Evolutionary conservation across 2,113 vertebrate genomes (phyloP).

Genomic region (human): GRCh38 chr3:57745001-57745500

Average conservation of each 20-base stretch:
- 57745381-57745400: slow-evolving; percentile 51
- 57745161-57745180: slow-evolving; percentile 56
- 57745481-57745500: slow-evolving; percentile 28
- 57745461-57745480: slow-evolving; percentile 44
- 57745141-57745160: slow-evolving; percentile 58
- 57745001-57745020: neutral
- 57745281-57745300: slow-evolving; percentile 56
- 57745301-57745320: slow-evolving; percentile 7
- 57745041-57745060: neutral
- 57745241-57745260: slow-evolving; percentile 29
- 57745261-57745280: neutral
- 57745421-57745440: slow-evolving; percentile 47
- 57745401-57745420: slow-evolving; percentile 41
- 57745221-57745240: slow-evolving; percentile 41
- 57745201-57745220: neutral
- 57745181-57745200: slow-evolving; percentile 43
- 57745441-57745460: slow-evolving; percentile 54
- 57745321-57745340: slow-evolving; percentile 32
- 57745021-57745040: neutral
- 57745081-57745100: neutral
- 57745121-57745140: slow-evolving; percentile 49
- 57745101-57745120: slow-evolving; percentile 24
- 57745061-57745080: neutral
- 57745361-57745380: slow-evolving; percentile 44
- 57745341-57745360: slow-evolving; percentile 65